Conservation (phyloP, 1,140 invertebrate genomes). For the Drosophila mojavensis region DNA sequence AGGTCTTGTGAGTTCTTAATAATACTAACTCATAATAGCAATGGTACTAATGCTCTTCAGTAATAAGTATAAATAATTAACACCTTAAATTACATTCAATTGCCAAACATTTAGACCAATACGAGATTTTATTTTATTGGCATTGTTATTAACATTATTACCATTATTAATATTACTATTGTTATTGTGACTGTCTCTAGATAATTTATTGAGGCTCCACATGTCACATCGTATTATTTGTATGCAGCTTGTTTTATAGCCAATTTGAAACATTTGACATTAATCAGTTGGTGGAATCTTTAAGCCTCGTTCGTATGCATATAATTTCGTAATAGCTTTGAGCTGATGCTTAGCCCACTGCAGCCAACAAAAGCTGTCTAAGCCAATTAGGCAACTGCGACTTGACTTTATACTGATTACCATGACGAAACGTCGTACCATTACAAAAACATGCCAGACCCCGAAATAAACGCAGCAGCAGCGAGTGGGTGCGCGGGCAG, state of each 20-base stretch:
- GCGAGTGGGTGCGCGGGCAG: conserved; percentile 51
- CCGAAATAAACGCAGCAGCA: conserved; percentile 7
- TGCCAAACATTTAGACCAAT: too few relatives aligned
- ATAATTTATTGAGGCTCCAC: too few relatives aligned
- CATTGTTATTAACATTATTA: too few relatives aligned
- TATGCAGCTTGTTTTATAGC: background rate
- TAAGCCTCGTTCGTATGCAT: background rate
- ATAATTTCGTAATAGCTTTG: conserved; percentile 21
- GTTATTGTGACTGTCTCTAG: too few relatives aligned
- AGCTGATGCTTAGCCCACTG: conserved; percentile 25
- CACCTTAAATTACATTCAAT: too few relatives aligned
- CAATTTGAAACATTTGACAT: background rate
- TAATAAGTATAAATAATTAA: too few relatives aligned
- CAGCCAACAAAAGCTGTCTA: conserved; percentile 39
- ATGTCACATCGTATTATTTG: too few relatives aligned
- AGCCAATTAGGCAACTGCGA: conserved; percentile 65
- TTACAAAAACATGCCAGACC: conserved; percentile 38
- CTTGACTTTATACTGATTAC: conserved; percentile 71
- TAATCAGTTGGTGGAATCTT: background rate
- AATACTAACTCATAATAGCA: too few relatives aligned
- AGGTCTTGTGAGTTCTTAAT: too few relatives aligned
- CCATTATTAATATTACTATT: too few relatives aligned
- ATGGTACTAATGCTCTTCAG: too few relatives aligned
- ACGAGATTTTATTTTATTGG: too few relatives aligned
- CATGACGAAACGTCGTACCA: conserved; percentile 78